These are phyloP conservation scores for Drepana arcuata DNA, from an alignment of 1,140 invertebrate genomes.

Conservation along the genomic window DNA sequence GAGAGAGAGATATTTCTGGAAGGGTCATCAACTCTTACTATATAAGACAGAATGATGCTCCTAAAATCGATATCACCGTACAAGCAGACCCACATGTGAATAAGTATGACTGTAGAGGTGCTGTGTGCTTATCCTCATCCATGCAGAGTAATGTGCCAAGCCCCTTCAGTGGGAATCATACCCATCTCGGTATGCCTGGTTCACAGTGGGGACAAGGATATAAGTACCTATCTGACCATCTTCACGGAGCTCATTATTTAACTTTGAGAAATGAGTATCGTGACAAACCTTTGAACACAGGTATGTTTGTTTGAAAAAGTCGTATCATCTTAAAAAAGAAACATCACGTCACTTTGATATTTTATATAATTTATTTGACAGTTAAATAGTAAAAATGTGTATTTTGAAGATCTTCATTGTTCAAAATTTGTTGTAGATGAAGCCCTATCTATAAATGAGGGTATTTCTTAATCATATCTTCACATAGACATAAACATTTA, in stretches of 20 bases:
- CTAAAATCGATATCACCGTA: constrained; percentile 50
- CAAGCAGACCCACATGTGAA: constrained; percentile 73
- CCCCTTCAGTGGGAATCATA: constrained; percentile 76
- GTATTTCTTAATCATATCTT: too few relatives aligned
- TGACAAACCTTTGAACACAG: constrained; percentile 29
- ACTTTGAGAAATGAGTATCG: constrained; percentile 66
- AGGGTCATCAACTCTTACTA: constrained; percentile 69
- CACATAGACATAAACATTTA: too few relatives aligned
- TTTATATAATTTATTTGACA: too few relatives aligned
- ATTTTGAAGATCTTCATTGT: too few relatives aligned
- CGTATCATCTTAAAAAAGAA: too few relatives aligned
- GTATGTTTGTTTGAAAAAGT: constrained; percentile 33
- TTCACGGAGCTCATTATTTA: constrained; percentile 75
- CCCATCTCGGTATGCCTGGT: constrained; percentile 81
- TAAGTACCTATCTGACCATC: constrained; percentile 79
- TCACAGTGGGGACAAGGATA: constrained; percentile 78
- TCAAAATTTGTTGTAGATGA: too few relatives aligned
- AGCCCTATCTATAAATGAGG: too few relatives aligned
- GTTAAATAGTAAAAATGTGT: too few relatives aligned
- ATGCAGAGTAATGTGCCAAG: constrained; percentile 84
- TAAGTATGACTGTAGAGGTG: constrained; percentile 79
- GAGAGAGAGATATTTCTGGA: constrained; percentile 74
- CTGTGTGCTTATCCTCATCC: constrained; percentile 76
- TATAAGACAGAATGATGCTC: constrained; percentile 24
- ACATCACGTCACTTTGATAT: too few relatives aligned